Percentiles rank a stretch among this genome's conserved stretches.
Evolutionary conservation across 2,797 vertebrate species (phyloP).

Genomic region (Crax fasciolata): DNA sequence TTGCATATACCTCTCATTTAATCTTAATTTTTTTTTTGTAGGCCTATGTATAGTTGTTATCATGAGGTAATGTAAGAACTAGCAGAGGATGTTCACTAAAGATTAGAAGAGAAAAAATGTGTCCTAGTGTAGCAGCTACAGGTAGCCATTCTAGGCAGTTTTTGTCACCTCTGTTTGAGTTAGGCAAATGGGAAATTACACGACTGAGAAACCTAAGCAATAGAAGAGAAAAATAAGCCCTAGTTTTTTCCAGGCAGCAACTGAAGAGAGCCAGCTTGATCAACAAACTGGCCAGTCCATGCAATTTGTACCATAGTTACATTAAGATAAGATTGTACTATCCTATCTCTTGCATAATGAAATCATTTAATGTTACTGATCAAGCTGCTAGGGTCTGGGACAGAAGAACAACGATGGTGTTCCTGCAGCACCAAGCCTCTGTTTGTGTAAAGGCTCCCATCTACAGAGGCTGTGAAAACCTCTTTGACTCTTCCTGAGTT

Average conservation of each 20-base stretch:
- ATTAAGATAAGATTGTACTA: not conserved
- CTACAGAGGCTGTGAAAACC: not conserved
- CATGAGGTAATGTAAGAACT: not conserved
- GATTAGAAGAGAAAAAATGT: not conserved
- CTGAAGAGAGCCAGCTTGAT: not conserved
- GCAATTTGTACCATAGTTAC: not conserved
- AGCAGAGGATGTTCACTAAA: not conserved
- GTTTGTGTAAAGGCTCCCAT: not conserved
- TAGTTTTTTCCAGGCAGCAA: not conserved
- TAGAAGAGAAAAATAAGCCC: not conserved
- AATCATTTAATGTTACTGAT: not conserved
- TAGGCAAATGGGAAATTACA: not conserved
- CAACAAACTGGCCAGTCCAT: not conserved
- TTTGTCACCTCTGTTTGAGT: not conserved
- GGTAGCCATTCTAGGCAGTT: not conserved
- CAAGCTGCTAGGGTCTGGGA: not conserved
- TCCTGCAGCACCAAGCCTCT: not conserved
- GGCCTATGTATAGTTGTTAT: not conserved
- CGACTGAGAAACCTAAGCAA: not conserved
- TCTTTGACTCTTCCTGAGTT: not conserved
- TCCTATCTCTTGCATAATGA: not conserved
- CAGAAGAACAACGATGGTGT: not conserved
- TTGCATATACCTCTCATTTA: not conserved
- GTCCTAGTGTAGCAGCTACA: not conserved
- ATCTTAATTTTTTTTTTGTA: not conserved